Conservation (phyloP, 2,113 vertebrate species). For the Anguilla japonica region DNA sequence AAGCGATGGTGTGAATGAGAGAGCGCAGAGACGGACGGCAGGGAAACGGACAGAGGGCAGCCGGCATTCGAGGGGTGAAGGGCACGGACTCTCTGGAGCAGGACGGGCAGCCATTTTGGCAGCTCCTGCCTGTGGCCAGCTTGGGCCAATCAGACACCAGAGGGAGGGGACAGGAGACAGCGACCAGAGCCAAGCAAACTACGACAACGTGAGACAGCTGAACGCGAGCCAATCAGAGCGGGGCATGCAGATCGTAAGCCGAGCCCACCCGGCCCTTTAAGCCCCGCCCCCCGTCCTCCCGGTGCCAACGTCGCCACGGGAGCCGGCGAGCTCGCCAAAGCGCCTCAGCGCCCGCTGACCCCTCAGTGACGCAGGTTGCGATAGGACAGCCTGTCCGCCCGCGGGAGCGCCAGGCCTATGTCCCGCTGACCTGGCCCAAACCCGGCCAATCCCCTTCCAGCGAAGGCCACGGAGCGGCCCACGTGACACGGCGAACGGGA, state of each 20-base stretch:
- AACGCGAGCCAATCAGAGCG: background rate
- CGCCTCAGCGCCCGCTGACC: background rate
- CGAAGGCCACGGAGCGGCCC: background rate
- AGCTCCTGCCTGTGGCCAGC: conserved; percentile 27
- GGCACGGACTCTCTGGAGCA: conserved; percentile 37
- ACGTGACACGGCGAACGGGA: conserved; percentile 45
- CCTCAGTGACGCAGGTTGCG: background rate
- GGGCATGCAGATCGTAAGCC: background rate
- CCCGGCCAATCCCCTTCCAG: background rate
- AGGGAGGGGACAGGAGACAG: conserved; percentile 45
- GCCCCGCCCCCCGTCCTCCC: background rate
- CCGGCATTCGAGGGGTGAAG: conserved; percentile 46
- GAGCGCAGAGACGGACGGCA: background rate
- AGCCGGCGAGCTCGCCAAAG: background rate
- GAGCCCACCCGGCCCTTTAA: background rate
- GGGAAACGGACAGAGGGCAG: conserved; percentile 25
- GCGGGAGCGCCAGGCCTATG: background rate
- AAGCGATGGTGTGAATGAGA: background rate
- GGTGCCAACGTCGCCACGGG: background rate
- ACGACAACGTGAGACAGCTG: conserved; percentile 3
- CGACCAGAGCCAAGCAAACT: conserved; percentile 26
- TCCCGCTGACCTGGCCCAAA: background rate
- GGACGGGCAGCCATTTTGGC: conserved; percentile 49
- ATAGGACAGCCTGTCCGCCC: background rate
- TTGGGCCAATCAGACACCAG: conserved; percentile 39